Evolutionary conservation across 2,888 invertebrate species (phyloP).

Genomic region (Kryphioiulus occultus): DNA sequence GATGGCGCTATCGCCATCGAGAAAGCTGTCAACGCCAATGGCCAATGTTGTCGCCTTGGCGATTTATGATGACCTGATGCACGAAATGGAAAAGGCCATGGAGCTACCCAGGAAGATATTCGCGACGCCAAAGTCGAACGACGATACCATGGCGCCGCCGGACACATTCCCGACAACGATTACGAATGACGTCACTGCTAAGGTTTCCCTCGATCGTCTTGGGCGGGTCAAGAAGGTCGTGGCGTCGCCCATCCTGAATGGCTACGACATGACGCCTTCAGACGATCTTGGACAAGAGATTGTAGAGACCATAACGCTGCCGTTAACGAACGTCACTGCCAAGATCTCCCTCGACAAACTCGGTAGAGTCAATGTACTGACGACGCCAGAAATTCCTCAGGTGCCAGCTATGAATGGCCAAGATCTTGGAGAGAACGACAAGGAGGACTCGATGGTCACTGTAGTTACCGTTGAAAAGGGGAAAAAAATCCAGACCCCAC

Average conservation of each 20-base stretch:
- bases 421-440: neutral
- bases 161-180: neutral
- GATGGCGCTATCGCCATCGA: neutral
- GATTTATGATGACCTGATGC: neutral
- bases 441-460: neutral
- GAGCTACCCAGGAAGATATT: neutral
- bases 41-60: slow-evolving; percentile 3
- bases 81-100: neutral
- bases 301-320: neutral
- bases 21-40: neutral
- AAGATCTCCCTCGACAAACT: neutral
- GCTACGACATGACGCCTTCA: neutral
- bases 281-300: neutral
- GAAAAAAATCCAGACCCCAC: neutral
- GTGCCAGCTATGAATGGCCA: no score
- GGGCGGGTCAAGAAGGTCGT: neutral
- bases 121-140: neutral
- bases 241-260: neutral
- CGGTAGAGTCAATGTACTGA: neutral
- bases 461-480: neutral
- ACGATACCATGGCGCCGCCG: neutral
- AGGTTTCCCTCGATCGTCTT: neutral
- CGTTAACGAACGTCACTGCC: neutral
- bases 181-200: neutral
- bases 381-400: neutral